A percentile compares a stretch with the other conserved stretches of the same genome.
Conservation (phyloP, 1,140 invertebrate genomes). For the Venturia canescens region DNA sequence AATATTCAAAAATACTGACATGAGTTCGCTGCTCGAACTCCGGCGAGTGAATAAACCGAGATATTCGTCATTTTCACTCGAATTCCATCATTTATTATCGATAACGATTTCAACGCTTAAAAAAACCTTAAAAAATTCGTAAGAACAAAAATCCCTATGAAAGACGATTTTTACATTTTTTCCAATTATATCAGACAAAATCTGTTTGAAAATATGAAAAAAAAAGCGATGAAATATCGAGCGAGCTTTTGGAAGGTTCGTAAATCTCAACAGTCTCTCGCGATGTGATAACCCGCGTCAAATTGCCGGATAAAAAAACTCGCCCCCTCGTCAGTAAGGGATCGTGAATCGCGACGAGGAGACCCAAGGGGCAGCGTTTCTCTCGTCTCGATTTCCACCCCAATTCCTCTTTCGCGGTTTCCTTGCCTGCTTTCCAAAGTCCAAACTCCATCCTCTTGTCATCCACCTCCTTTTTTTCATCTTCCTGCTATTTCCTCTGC, state of each 20-base stretch:
- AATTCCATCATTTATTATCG: too few species aligned
- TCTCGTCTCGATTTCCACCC: constrained; percentile 13
- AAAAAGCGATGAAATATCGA: not conserved
- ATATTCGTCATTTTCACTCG: too few species aligned
- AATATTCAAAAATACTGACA: too few species aligned
- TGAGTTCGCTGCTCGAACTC: too few species aligned
- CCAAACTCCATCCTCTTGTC: not conserved
- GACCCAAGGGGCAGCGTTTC: constrained; percentile 18
- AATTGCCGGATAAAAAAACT: constrained; percentile 45
- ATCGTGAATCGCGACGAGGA: constrained; percentile 13
- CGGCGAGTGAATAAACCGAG: too few species aligned
- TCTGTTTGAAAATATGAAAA: not conserved
- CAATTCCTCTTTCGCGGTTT: not conserved
- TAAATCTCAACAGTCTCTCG: not conserved
- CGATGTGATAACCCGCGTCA: constrained; percentile 24
- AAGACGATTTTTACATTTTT: too few species aligned
- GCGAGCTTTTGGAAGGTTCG: constrained; percentile 10
- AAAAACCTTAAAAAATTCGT: too few species aligned
- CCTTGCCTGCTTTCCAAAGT: not conserved
- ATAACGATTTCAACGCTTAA: too few species aligned
- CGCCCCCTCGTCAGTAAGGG: not conserved
- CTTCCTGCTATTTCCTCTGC: not conserved
- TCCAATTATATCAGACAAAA: not conserved
- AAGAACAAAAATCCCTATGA: too few species aligned
- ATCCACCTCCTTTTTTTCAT: not conserved